Conservation (phyloP, 2,113 vertebrate genomes). For the Phoenicopterus ruber region DNA sequence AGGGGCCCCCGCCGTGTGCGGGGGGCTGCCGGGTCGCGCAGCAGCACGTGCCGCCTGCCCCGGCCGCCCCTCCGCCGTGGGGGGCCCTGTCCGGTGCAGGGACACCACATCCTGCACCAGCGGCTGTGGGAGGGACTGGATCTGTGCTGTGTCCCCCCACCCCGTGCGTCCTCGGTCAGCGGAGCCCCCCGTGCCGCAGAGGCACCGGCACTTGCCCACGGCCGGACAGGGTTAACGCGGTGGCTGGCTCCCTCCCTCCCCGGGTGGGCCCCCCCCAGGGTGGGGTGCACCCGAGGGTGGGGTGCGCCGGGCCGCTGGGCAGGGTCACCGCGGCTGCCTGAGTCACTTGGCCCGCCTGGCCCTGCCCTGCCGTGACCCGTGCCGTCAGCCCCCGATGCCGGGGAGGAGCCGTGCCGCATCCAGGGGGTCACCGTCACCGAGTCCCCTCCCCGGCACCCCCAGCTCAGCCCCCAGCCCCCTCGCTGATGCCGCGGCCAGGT, state of each 20-base stretch:
- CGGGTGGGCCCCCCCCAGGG: conserved; percentile 1
- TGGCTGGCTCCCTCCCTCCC: accelerated
- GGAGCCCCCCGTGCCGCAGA: background rate
- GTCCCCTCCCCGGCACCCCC: background rate
- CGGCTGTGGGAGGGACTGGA: background rate
- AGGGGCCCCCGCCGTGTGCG: background rate
- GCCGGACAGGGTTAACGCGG: background rate
- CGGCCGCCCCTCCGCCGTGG: background rate
- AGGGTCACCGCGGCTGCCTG: conserved; percentile 27
- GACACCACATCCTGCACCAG: background rate
- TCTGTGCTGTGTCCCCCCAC: background rate
- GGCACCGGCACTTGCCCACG: accelerated
- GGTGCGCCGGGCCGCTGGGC: background rate
- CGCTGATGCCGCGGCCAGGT: accelerated
- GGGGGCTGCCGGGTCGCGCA: background rate
- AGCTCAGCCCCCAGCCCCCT: background rate
- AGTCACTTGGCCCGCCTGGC: conserved; percentile 13
- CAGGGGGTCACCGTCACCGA: background rate
- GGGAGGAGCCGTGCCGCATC: background rate
- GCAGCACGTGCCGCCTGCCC: conserved; percentile 14
- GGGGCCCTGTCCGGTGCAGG: background rate
- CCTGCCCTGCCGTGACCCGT: background rate
- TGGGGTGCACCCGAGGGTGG: background rate
- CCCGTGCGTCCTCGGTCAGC: accelerated
- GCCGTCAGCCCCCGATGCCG: background rate